Conservation (phyloP, 2,113 vertebrate genomes). For the Scortum barcoo region DNA sequence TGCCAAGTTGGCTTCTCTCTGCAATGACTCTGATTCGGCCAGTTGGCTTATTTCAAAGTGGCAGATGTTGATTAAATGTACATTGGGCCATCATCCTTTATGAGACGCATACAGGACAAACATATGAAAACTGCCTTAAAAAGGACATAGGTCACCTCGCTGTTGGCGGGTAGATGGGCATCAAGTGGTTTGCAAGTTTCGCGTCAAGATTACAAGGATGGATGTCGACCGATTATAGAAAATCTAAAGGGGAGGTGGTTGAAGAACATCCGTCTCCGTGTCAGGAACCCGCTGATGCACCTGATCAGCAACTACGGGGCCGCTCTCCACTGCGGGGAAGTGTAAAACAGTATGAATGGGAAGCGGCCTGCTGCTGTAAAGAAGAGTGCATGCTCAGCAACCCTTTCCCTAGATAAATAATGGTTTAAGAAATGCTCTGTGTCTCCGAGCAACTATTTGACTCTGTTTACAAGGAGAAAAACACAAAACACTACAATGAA, state of each 20-base stretch:
- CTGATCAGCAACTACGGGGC: background rate
- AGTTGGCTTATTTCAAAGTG: constrained; percentile 71
- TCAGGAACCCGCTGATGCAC: background rate
- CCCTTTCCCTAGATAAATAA: constrained; percentile 48
- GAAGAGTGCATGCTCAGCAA: constrained; percentile 51
- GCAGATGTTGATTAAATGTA: constrained; percentile 78
- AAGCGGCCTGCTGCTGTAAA: constrained; percentile 30
- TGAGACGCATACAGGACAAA: constrained; percentile 45
- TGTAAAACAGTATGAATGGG: background rate
- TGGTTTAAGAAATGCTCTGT: constrained; percentile 52
- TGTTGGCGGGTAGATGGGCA: constrained; percentile 1
- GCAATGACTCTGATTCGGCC: constrained; percentile 67
- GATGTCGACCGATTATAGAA: background rate
- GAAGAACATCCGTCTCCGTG: background rate
- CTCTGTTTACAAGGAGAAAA: constrained; percentile 37
- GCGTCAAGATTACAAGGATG: background rate
- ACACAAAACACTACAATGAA: constrained; percentile 26
- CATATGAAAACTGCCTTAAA: constrained; percentile 37
- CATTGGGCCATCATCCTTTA: constrained; percentile 50
- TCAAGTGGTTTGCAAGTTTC: background rate
- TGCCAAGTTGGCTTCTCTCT: constrained; percentile 74
- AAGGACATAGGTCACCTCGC: constrained; percentile 18
- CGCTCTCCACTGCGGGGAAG: background rate
- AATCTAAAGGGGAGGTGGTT: background rate
- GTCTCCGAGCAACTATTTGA: constrained; percentile 55